Evolutionary conservation across 2,797 vertebrate species (phyloP), one percentile per base, ranked within the genome.

Genomic region (Graptemys geographica): DNA sequence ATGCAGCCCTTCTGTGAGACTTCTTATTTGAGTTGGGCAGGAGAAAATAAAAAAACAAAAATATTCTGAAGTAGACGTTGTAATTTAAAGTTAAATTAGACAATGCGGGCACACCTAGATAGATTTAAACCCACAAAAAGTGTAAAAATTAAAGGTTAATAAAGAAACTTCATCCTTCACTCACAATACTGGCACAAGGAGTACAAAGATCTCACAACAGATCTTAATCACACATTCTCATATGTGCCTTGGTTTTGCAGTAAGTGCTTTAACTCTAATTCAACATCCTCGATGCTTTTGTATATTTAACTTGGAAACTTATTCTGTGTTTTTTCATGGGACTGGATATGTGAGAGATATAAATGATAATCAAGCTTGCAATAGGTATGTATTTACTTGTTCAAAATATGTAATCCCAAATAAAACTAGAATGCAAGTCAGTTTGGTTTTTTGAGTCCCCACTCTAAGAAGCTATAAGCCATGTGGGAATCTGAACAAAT

Each of bases 391-490:
- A 49, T 0, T 0, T 5, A 6, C 72, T 82, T 91, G 27, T 82
- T 85, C 83, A 81, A 81, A 89, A 19, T 11, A 19, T 23, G 69
- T 56, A 95, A 93, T 41, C 6, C 82, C 8, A 84, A 89, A 62
- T 81, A 69, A 94, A 95, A 84, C 10, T 2, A 21, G 11, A 56
- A 27, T 65, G 7, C 79, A 88, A 72, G 41, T 49, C 5, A 33
- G 23, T 11, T 94, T 19, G 31, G 15, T 28, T 86, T 90, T 90
- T 41, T 69, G 23, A 82, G 52, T 81, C 13, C 56, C 51, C 51
- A 0, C 37, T 44, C 18, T 72, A 91, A 79, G 33, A 47, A 89
- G 76, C 74, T 49, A 41, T 3, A 6, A 25, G 81, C 49, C 86
- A 78, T 37, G 57, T 83, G 78, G 80, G 47, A 92, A 89, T 1